Evolutionary conservation across 2,113 vertebrate genomes (phyloP), one percentile per base, ranked within the genome.

Genomic region (Heptranchias perlo): DNA sequence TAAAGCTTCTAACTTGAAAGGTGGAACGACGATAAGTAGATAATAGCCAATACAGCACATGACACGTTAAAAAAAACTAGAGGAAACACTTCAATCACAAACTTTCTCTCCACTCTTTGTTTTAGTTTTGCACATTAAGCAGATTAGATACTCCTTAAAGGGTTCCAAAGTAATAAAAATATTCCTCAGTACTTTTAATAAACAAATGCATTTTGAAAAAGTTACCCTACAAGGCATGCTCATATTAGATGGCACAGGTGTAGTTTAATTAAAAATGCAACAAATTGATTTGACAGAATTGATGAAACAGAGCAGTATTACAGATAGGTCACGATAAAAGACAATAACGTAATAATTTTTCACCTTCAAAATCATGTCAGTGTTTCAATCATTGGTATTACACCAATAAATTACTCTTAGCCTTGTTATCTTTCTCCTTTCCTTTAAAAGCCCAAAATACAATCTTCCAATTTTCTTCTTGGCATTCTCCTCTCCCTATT

Each of bases 181-280:
- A 93, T 8, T 7, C 2, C 35, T 39, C 21, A 93, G n/a, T 62
- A 95, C 11, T 95, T 73, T 95, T 64, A 95, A 65, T 44, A 65
- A 44, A 47, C 16, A 28, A 67, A 69, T 35, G 28, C 44, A 35
- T 69, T 95, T 52, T 69, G 47, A 95, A 95, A 54, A 91, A 44
- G 49, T 91, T 31, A 91, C 52, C 84, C 10, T 91, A 35, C 25
- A 91, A 69, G 23, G 7, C 94, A 73, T 95, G 94, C 94, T 95
- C 64, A 95, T 49, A 69, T 95, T 95, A 95, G 93, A 73, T 47
- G 65, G 28, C 39, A 73, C 13, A 52, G 1, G 23, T 44, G 18
- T 31, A 95, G 94, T 73, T 95, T 52, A 49, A 49, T 73, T 69
- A 52, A 49, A 93, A 64, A 39, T 3, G 44, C 28, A 87, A 61